These are phyloP conservation scores for Delia radicum DNA, from an alignment of 1,140 invertebrate species.

Conservation along the genomic window DNA sequence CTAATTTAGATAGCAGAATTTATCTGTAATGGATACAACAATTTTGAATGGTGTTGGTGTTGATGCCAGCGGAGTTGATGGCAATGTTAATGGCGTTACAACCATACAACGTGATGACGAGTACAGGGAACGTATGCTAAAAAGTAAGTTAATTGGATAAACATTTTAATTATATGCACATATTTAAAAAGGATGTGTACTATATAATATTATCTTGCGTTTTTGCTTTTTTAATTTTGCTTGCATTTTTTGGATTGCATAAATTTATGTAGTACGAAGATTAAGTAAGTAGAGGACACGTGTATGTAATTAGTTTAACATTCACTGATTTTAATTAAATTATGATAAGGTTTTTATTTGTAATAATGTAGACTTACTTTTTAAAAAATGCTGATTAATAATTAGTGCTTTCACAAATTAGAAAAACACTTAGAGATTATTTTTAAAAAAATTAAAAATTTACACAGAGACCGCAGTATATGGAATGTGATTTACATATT, in stretches of 20 bases:
- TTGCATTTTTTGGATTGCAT: neutral
- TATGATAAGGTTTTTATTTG: too few relatives aligned
- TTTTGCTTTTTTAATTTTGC: neutral
- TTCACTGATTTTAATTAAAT: too few relatives aligned
- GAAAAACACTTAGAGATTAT: too few relatives aligned
- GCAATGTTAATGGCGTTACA: neutral
- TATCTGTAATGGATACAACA: neutral
- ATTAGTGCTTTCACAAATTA: too few relatives aligned
- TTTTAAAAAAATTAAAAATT: too few relatives aligned
- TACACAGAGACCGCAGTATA: too few relatives aligned
- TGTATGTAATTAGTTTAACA: too few relatives aligned
- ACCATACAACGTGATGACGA: constrained; percentile 6
- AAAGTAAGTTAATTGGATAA: neutral
- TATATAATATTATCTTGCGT: neutral
- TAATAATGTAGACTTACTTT: too few relatives aligned
- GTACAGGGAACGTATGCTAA: constrained; percentile 11
- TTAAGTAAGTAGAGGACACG: constrained; percentile 5
- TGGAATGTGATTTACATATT: too few relatives aligned
- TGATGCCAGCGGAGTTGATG: neutral
- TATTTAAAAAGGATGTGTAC: too few relatives aligned
- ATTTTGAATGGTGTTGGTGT: constrained; percentile 2
- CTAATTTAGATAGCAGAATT: too few relatives aligned
- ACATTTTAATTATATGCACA: neutral
- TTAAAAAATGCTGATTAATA: too few relatives aligned
- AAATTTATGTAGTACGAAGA: constrained; percentile 5